Percentiles rank a stretch among this genome's conserved stretches.
phyloP scores from a whole-genome alignment of 2,888 invertebrate species.

The Eremobia ochroleuca region DNA sequence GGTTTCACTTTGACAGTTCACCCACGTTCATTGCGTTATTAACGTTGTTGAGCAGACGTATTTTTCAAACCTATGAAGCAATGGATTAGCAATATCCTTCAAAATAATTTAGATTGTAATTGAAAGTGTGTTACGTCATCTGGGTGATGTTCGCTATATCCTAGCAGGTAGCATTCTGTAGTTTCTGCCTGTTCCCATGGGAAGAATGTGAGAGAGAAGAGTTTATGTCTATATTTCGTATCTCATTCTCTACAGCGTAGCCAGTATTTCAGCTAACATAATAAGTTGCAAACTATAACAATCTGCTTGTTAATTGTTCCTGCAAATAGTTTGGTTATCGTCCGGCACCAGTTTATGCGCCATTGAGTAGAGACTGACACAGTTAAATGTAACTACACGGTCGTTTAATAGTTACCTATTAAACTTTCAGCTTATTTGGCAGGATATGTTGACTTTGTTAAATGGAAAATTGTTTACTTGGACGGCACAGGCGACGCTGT shows the following conservation, averaged over 20 bases:
- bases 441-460: slow-evolving; percentile 7
- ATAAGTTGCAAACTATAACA: slow-evolving; percentile 10
- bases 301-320: slow-evolving; percentile 21
- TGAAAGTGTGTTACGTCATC: too few relatives aligned
- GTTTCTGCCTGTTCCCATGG: too few relatives aligned
- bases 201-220: too few relatives aligned
- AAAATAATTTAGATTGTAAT: too few relatives aligned
- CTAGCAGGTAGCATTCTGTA: too few relatives aligned
- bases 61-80: too few relatives aligned
- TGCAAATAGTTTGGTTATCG: slow-evolving; percentile 31
- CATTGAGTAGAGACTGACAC: background rate
- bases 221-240: background rate
- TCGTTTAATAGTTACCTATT: slow-evolving; percentile 22
- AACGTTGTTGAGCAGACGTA: too few relatives aligned
- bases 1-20: too few relatives aligned
- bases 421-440: slow-evolving; percentile 11
- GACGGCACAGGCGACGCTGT: background rate
- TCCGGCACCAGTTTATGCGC: slow-evolving; percentile 12
- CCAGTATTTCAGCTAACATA: background rate
- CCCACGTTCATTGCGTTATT: too few relatives aligned
- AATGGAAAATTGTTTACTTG: background rate
- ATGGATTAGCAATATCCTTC: too few relatives aligned
- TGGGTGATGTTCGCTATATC: too few relatives aligned
- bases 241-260: background rate
- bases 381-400: slow-evolving; percentile 24